A percentile compares a stretch with the other conserved stretches of the same genome.
Conservation (phyloP, 2,113 vertebrate species). For the Misgurnus anguillicaudatus region DNA sequence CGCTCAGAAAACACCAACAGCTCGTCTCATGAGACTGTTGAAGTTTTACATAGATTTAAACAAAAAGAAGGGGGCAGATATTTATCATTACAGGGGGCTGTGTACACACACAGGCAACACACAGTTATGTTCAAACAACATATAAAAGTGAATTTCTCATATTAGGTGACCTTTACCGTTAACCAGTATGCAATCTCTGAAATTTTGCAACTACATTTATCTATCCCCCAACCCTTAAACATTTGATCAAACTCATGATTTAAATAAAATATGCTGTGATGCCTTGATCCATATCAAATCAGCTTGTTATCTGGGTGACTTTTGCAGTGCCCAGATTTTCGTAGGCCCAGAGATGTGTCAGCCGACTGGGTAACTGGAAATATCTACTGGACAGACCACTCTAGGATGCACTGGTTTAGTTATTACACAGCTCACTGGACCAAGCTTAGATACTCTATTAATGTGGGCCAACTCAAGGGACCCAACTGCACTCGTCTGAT, state of each 20-base stretch:
- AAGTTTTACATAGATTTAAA: too few relatives aligned
- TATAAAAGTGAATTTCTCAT: too few relatives aligned
- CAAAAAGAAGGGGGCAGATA: too few relatives aligned
- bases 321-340: conserved; percentile 92
- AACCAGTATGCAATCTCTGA: too few relatives aligned
- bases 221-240: background rate
- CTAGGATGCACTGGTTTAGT: conserved; percentile 98
- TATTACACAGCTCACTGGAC: conserved; percentile 99
- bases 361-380: conserved; percentile 97
- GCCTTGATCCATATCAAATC: conserved; percentile 11
- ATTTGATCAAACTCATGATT: background rate
- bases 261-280: conserved; percentile 1
- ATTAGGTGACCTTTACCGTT: too few relatives aligned
- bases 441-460: conserved; percentile 94
- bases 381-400: conserved; percentile 98
- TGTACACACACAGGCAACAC: too few relatives aligned
- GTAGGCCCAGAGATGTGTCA: conserved; percentile 90
- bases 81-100: too few relatives aligned
- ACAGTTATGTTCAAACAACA: too few relatives aligned
- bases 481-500: conserved; percentile 94
- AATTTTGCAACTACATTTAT: too few relatives aligned
- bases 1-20: too few relatives aligned
- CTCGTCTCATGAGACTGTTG: too few relatives aligned
- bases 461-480: conserved; percentile 91
- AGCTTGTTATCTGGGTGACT: conserved; percentile 42